Evolutionary conservation across 1,140 invertebrate species (phyloP), one percentile per base, ranked within the genome.

Genomic region (Cherax quadricarinatus): DNA sequence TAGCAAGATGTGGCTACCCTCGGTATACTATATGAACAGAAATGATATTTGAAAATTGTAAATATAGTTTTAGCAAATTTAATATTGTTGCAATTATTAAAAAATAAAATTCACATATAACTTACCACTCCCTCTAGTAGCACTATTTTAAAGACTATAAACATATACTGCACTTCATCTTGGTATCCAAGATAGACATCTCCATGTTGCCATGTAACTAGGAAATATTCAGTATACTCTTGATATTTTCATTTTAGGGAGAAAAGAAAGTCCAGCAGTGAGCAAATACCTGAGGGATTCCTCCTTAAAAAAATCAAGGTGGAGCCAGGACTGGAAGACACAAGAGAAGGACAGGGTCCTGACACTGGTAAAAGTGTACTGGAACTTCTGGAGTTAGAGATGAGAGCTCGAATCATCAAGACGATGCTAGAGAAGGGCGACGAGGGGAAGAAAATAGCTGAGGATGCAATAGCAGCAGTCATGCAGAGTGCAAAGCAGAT

Each of bases 371-470:
- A 94, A 81, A 94, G 93, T 66, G 94, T 95, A 87, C 95, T 95
- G 95, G 95, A 96, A 92, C 94, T 96, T 12, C 93, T 96, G 79
- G 95, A 96, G 91, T 94, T 96, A 75, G 95, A 96, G 93, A 95
- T 96, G 95, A 94, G 95, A 94, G 95, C 95, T 0, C 93, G 95
- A 60, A 95, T 95, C 49, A 96, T 96, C 92, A 96, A 96, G 94
- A 95, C 95, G 79, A 95, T 96, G 94, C 93, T 96, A 49, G 94
- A 94, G 80, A 94, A 94, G 53, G 92, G 93, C 21, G 89, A 93
- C 24, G 92, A 81, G 16, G 92, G 88, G 49, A 85, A 85, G 57
- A 75, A 83, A 30, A 80, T 86, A 7, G 73, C 89, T 3, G 92
- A 88, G 12, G 92, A 88, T 82, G 92, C 92, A 30, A 86, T 90